Base-by-base conservation (phyloP, 1,140 invertebrate species). In the Drosophila sechellia region DNA sequence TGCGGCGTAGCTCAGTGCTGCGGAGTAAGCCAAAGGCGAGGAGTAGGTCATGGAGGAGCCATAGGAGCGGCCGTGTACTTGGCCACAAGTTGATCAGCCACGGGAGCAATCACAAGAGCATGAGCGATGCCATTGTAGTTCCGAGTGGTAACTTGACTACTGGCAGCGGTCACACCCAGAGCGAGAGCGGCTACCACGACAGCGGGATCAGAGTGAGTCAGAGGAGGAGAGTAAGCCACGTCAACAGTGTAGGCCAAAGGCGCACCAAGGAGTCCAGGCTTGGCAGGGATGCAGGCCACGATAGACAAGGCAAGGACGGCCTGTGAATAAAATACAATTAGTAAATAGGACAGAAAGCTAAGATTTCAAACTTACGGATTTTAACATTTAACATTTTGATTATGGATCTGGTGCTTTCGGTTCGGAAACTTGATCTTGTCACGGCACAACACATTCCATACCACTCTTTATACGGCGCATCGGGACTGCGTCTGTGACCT, bases 111-210 rank as follows among this genome's bases (percentile, higher is more conserved):
- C 17, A 83, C n/a, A 3, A 71, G 78, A 37, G 77, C 57, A 5
- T 25, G n/a, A 0, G 79, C 77, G 49, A 91, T 87, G n/a, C 92
- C 92, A 81, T 92, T 92, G 65, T 83, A 92, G 69, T 93, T 93
- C 53, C 92, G 65, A 93, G 92, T 91, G 63, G 17, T 64, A 42
- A 92, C 90, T 73, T 93, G 93, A 39, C 92, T 93, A 55, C 93
- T 93, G 15, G 84, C 84, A 17, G 93, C 92, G 20, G 93, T 92
- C 31, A 92, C 74, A 10, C 86, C 76, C 3, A 92, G 91, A 40
- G 92, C 79, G 20, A 79, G 79, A 8, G 79, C 79, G 15, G 79
- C 78, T 0, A 79, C 81, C 5, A 90, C 74, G 12, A 90, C 86
- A 2, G 63, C 70, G 2, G 81, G 85, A 6, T 86, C 73, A 31